A percentile compares a stretch with the other conserved stretches of the same genome.
phyloP scores from a whole-genome alignment of 2,113 vertebrate species.

The Condylura cristata region DNA sequence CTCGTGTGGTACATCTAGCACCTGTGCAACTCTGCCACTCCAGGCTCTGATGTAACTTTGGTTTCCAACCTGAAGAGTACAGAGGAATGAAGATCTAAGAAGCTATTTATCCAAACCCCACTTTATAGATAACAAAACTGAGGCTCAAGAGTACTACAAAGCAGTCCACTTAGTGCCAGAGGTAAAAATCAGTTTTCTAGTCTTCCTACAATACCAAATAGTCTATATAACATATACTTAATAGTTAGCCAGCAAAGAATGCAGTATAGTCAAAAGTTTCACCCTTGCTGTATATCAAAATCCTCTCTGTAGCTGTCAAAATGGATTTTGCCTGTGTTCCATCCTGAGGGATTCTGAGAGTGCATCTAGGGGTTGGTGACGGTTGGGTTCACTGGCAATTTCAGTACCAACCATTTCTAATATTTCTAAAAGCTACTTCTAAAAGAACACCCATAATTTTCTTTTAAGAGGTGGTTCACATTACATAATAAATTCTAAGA shows the following conservation, averaged over 20 bases:
- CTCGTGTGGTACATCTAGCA: not conserved
- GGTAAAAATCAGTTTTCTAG: not conserved
- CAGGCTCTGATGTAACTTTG: not conserved
- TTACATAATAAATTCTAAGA: not conserved
- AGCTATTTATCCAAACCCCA: not conserved
- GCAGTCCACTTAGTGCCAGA: not conserved
- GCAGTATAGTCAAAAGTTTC: not conserved
- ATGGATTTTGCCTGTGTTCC: not conserved
- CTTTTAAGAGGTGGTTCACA: not conserved
- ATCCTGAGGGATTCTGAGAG: not conserved
- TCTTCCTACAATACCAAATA: not conserved
- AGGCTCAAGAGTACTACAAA: not conserved
- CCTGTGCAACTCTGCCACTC: not conserved
- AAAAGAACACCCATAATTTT: not conserved
- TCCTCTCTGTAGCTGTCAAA: not conserved
- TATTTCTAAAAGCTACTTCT: not conserved
- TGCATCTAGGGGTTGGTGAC: too few relatives aligned
- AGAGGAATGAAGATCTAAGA: not conserved
- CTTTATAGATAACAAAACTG: slow-evolving; percentile 21
- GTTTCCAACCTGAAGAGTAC: not conserved
- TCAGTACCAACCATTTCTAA: not conserved
- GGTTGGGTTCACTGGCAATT: not conserved
- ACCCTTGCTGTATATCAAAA: not conserved
- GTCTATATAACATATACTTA: not conserved
- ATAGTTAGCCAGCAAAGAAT: not conserved